Conservation (phyloP, 2,797 vertebrate genomes). For the Siniperca obscura region DNA sequence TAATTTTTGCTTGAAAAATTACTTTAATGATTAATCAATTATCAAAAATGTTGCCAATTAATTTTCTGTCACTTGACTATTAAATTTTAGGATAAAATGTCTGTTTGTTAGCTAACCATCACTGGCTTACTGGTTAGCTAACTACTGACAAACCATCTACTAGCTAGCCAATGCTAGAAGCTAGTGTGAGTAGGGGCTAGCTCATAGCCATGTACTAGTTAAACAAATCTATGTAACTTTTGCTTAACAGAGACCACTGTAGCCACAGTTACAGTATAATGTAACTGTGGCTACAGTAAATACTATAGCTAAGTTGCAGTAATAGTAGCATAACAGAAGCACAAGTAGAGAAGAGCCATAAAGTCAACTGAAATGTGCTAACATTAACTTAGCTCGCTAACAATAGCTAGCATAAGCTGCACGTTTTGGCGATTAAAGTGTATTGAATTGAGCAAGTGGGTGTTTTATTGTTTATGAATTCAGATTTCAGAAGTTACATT, state of each 20-base stretch:
- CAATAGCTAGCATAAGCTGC: not conserved
- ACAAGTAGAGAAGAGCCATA: not conserved
- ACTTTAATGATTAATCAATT: not conserved
- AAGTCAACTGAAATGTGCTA: not conserved
- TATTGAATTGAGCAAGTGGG: not conserved
- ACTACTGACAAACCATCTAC: not conserved
- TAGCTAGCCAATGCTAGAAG: not conserved
- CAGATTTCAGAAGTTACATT: not conserved
- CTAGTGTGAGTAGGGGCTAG: not conserved
- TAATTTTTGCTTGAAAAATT: not conserved
- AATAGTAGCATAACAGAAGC: too few species aligned
- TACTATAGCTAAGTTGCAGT: not conserved
- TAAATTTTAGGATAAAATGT: not conserved
- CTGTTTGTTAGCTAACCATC: not conserved
- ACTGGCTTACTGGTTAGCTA: not conserved
- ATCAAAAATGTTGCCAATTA: not conserved
- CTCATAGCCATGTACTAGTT: not conserved
- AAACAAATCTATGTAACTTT: not conserved
- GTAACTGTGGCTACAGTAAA: too few species aligned
- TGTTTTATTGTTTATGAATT: not conserved
- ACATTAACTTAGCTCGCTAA: not conserved
- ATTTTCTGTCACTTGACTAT: not conserved
- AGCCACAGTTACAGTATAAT: not conserved
- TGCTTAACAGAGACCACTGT: not conserved
- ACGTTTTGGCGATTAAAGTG: not conserved